Conservation (phyloP, 2,797 vertebrate species). For the Pampus argenteus region DNA sequence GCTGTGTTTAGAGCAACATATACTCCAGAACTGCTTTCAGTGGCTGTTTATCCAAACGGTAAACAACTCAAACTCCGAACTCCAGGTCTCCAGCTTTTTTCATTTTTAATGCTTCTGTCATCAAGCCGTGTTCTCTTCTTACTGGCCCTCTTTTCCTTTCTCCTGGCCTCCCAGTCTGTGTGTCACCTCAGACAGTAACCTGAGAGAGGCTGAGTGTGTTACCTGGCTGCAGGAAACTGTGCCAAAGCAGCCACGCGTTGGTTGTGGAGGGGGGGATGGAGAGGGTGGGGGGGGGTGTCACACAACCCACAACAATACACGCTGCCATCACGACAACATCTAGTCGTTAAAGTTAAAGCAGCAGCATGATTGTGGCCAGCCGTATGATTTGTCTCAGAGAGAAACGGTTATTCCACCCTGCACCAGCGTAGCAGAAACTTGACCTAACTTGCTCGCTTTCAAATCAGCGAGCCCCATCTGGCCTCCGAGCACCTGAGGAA, state of each 20-base stretch:
- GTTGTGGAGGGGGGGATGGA: no score
- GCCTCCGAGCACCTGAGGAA: slow-evolving; percentile 65
- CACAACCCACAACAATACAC: no score
- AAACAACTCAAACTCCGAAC: slow-evolving; percentile 47
- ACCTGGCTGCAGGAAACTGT: slow-evolving; percentile 54
- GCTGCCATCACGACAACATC: background rate
- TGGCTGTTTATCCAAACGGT: slow-evolving; percentile 32
- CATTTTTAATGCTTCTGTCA: slow-evolving; percentile 79
- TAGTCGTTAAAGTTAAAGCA: background rate
- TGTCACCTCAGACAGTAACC: slow-evolving; percentile 61
- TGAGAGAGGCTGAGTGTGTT: slow-evolving; percentile 61
- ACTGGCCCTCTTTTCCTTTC: slow-evolving; percentile 59
- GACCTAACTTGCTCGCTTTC: slow-evolving; percentile 69
- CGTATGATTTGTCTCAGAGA: slow-evolving; percentile 1
- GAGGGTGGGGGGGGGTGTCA: no score
- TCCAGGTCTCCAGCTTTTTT: slow-evolving; percentile 34
- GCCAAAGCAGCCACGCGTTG: slow-evolving; percentile 25
- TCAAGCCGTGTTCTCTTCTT: slow-evolving; percentile 68
- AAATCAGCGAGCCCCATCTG: slow-evolving; percentile 54
- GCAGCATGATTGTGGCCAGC: no score
- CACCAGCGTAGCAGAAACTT: slow-evolving; percentile 53
- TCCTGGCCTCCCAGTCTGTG: slow-evolving; percentile 28
- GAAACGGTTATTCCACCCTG: slow-evolving; percentile 8
- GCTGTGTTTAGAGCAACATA: slow-evolving; percentile 26
- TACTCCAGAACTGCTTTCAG: background rate